A percentile compares a stretch with the other conserved stretches of the same genome.
Conservation (phyloP, 2,797 vertebrate species). For the Emys orbicularis region DNA sequence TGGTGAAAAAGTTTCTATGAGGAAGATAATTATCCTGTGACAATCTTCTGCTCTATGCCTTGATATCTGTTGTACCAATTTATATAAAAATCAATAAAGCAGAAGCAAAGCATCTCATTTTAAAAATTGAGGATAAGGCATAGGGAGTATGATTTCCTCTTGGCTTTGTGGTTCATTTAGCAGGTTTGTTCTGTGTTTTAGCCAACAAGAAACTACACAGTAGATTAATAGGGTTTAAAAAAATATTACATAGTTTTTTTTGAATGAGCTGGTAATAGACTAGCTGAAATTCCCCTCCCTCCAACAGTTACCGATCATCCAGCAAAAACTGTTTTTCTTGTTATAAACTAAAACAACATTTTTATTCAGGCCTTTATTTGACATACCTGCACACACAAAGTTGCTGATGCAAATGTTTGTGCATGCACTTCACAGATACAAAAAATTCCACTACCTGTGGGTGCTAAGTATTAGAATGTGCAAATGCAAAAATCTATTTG, state of each 20-base stretch:
- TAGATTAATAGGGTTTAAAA: neutral
- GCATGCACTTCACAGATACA: fast-evolving
- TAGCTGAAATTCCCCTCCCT: neutral
- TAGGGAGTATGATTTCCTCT: neutral
- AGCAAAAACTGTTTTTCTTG: neutral
- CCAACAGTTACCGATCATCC: neutral
- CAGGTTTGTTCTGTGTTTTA: neutral
- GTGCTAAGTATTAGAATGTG: neutral
- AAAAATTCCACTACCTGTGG: neutral
- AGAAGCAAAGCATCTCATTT: neutral
- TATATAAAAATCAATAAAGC: neutral
- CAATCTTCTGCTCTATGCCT: neutral
- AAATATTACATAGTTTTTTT: neutral
- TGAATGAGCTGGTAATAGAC: neutral
- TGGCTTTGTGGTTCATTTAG: neutral
- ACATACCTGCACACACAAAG: neutral
- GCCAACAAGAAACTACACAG: neutral
- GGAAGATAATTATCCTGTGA: slow-evolving; percentile 8
- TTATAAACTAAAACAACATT: neutral
- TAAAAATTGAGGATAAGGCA: neutral
- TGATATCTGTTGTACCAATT: neutral
- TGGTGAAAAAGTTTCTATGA: neutral
- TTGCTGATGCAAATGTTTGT: neutral
- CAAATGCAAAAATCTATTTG: neutral
- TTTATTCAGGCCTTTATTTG: neutral